phyloP scores from a whole-genome alignment of 2,888 invertebrate genomes.

The Hoplodrina blanda region DNA sequence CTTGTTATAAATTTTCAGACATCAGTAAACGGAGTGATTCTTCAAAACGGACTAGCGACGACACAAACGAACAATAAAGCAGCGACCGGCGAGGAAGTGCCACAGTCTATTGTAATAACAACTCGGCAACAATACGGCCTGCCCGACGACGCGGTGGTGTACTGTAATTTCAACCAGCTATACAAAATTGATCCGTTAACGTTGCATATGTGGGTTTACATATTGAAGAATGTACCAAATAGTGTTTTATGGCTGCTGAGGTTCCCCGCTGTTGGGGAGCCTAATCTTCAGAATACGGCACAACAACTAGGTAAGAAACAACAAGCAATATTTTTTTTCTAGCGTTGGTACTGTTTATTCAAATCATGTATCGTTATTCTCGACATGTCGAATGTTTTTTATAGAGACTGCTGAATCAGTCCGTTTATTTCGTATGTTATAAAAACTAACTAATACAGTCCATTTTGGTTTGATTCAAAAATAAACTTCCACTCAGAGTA shows the following conservation, averaged over 20 bases:
- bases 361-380: neutral
- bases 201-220: slow-evolving; percentile 98
- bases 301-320: slow-evolving; percentile 92
- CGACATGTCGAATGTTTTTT: neutral
- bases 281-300: slow-evolving; percentile 95
- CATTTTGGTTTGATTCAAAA: slow-evolving; percentile 10
- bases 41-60: slow-evolving; percentile 99
- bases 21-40: slow-evolving; percentile 97
- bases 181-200: slow-evolving; percentile 99
- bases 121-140: slow-evolving; percentile 98
- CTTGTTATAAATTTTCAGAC: slow-evolving; percentile 90
- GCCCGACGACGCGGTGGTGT: slow-evolving; percentile 99
- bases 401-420: neutral
- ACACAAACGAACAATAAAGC: slow-evolving; percentile 99
- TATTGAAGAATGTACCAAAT: slow-evolving; percentile 98
- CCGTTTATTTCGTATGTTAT: neutral
- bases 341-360: neutral
- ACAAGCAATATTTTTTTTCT: neutral
- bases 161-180: slow-evolving; percentile 99
- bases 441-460: neutral
- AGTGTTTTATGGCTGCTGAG: slow-evolving; percentile 98
- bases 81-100: slow-evolving; percentile 99
- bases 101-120: slow-evolving; percentile 98
- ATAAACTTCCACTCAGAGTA: neutral
- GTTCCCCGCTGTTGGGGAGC: slow-evolving; percentile 98